Evolutionary conservation across 2,113 vertebrate genomes (phyloP).

Genomic region (rat (Rattus norvegicus)): GRCr8 NC_086019.1:8674001-8674500

Average conservation of each 20-base stretch:
- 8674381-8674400: neutral
- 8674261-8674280: neutral
- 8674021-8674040: neutral
- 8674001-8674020: neutral
- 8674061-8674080: neutral
- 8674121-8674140: no score
- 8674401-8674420: constrained; percentile 24
- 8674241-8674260: constrained; percentile 9
- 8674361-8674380: neutral
- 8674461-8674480: neutral
- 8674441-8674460: neutral
- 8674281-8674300: neutral
- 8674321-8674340: neutral
- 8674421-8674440: neutral
- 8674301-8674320: neutral
- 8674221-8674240: neutral
- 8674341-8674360: neutral
- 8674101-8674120: no score
- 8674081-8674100: neutral
- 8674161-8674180: neutral
- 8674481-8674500: neutral
- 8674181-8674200: constrained; percentile 13
- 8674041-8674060: neutral
- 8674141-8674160: no score
- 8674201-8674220: neutral